Percentiles rank a stretch among this genome's conserved stretches.
These are phyloP conservation scores for Drosophila lacertosa DNA, from an alignment of 1,140 invertebrate genomes.

Conservation along the genomic window DNA sequence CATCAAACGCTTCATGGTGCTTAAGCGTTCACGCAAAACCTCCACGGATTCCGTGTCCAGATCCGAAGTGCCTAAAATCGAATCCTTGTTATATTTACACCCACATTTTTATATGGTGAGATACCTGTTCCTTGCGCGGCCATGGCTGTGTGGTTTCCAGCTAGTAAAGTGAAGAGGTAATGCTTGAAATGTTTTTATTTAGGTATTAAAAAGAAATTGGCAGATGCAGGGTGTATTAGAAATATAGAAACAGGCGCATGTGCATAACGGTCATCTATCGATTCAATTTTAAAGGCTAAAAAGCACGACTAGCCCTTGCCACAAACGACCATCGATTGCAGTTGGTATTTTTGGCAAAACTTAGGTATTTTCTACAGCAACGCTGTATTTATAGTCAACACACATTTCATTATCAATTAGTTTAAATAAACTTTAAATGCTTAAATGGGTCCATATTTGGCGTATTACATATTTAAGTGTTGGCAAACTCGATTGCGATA, in stretches of 20 bases:
- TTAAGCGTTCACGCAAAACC: constrained; percentile 89
- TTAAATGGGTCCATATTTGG: constrained; percentile 98
- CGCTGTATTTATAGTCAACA: constrained; percentile 58
- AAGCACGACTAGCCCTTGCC: background rate
- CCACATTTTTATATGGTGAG: background rate
- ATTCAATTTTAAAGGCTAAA: constrained; percentile 6
- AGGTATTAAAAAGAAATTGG: constrained; percentile 27
- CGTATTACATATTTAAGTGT: constrained; percentile 86
- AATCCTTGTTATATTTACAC: constrained; percentile 1
- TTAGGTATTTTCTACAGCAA: constrained; percentile 24
- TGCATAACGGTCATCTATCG: constrained; percentile 41
- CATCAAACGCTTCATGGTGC: constrained; percentile 92
- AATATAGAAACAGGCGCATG: constrained; percentile 46
- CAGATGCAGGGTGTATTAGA: constrained; percentile 50
- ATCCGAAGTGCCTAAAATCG: constrained; percentile 83
- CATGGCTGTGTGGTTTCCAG: constrained; percentile 7
- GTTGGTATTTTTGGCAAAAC: constrained; percentile 19
- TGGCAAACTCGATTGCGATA: background rate
- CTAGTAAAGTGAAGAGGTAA: constrained; percentile 2
- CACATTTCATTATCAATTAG: constrained; percentile 16
- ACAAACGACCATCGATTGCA: constrained; percentile 19
- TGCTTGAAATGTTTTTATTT: constrained; percentile 31
- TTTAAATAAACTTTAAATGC: too few relatives aligned
- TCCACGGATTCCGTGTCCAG: constrained; percentile 89
- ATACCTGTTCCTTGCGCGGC: constrained; percentile 29